Evolutionary conservation across 1,140 invertebrate species (phyloP).

Genomic region (Heliconius himera): DNA sequence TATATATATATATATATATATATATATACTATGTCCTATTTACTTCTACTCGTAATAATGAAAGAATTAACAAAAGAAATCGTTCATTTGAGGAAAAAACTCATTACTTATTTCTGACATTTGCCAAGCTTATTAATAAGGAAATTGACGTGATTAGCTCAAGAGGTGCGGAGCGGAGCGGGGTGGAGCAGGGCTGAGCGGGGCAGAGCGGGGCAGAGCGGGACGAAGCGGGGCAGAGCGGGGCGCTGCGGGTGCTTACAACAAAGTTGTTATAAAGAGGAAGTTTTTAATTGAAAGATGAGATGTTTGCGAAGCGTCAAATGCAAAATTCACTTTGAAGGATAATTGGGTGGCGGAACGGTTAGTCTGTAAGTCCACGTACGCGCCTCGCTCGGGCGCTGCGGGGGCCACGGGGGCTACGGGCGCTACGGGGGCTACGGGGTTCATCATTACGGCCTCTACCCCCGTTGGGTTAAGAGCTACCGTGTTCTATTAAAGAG

Average conservation of each 20-base stretch:
- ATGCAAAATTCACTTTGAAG: constrained; percentile 31
- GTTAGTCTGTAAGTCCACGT: constrained; percentile 25
- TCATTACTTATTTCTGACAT: neutral
- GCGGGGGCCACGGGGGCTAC: too few species aligned
- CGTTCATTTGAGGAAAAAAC: neutral
- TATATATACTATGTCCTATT: too few species aligned
- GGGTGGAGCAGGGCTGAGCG: neutral
- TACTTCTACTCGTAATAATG: neutral
- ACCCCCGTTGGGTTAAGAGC: constrained; percentile 20
- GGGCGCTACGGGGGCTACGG: too few species aligned
- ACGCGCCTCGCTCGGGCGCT: neutral
- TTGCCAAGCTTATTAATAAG: constrained; percentile 14
- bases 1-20: too few species aligned
- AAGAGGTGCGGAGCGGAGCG: neutral
- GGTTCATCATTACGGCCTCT: constrained; percentile 19
- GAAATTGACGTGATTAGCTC: constrained; percentile 10
- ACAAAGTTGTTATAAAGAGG: constrained; percentile 23
- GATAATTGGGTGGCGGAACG: constrained; percentile 16
- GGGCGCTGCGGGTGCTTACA: neutral
- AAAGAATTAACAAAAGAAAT: neutral
- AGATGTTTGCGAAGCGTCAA: constrained; percentile 27
- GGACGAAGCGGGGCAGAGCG: neutral
- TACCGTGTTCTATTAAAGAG: constrained; percentile 18
- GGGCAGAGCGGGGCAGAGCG: neutral
- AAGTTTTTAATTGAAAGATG: constrained; percentile 30